phyloP scores from a whole-genome alignment of 2,113 vertebrate genomes.

The Chloebia gouldiae region DNA sequence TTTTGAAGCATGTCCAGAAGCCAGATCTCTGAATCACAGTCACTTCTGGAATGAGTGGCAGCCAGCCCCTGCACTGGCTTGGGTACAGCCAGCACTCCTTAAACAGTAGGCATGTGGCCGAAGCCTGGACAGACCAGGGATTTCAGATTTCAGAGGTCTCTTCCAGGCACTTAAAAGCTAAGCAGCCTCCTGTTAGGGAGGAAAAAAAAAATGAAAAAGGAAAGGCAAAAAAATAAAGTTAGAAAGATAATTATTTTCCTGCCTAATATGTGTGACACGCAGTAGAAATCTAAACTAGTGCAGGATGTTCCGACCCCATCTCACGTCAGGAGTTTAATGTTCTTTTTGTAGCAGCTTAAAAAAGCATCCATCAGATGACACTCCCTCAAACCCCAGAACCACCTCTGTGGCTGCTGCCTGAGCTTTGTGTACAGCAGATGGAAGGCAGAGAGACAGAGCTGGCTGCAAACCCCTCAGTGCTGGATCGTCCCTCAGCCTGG shows the following conservation, averaged over 20 bases:
- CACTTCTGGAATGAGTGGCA: neutral
- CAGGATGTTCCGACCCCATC: neutral
- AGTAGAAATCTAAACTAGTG: neutral
- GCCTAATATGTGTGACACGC: neutral
- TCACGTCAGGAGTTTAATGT: neutral
- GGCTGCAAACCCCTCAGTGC: neutral
- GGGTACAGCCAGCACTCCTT: neutral
- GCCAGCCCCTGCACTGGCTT: neutral
- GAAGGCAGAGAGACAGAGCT: neutral
- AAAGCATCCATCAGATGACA: neutral
- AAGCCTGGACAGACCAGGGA: neutral
- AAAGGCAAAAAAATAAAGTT: neutral
- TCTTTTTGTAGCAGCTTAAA: neutral
- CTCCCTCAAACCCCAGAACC: neutral
- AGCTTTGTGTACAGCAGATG: neutral
- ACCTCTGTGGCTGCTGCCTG: neutral
- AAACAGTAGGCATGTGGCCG: neutral
- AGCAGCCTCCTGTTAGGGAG: neutral
- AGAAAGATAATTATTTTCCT: neutral
- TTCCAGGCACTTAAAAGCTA: neutral
- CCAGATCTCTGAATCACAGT: neutral
- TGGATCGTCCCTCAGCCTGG: neutral
- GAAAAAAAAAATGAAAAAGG: no score
- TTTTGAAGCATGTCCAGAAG: slow-evolving; percentile 1
- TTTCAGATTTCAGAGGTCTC: neutral